phyloP scores from a whole-genome alignment of 1,140 invertebrate genomes.

The Drosophila tani region DNA sequence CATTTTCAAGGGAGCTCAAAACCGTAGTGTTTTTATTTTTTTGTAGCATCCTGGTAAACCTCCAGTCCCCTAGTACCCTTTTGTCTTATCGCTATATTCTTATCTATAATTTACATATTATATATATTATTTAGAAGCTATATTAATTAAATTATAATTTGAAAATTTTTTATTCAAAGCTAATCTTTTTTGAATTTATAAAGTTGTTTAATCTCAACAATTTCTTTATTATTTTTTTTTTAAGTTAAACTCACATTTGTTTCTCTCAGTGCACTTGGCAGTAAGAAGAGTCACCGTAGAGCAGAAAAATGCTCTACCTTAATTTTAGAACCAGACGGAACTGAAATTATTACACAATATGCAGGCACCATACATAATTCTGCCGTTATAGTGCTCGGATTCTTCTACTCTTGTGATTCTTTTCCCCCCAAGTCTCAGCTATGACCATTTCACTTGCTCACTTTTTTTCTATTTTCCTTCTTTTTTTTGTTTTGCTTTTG shows the following conservation, averaged over 20 bases:
- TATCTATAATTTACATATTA: no score
- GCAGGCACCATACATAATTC: conserved; percentile 48
- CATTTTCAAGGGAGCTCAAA: no score
- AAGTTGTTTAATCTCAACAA: neutral
- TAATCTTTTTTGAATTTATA: neutral
- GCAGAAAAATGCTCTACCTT: conserved; percentile 25
- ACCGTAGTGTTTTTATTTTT: no score
- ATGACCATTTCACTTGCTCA: conserved; percentile 26
- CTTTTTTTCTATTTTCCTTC: neutral
- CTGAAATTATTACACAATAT: conserved; percentile 70
- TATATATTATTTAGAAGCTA: no score
- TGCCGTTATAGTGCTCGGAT: conserved; percentile 15
- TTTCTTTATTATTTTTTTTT: neutral
- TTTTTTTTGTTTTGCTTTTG: conserved; percentile 21
- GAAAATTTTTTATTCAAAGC: no score
- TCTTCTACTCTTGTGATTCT: conserved; percentile 7
- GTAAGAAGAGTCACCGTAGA: conserved; percentile 7
- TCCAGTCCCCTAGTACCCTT: no score
- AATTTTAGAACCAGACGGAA: conserved; percentile 69
- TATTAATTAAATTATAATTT: no score
- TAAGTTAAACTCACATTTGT: neutral
- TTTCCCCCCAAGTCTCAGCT: conserved; percentile 13
- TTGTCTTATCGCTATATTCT: no score
- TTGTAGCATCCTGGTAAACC: no score
- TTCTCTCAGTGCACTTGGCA: conserved; percentile 15